Percentiles rank a stretch among this genome's conserved stretches.
These are phyloP conservation scores for Amiota communis DNA, from an alignment of 2,888 invertebrate genomes.

Conservation along the genomic window DNA sequence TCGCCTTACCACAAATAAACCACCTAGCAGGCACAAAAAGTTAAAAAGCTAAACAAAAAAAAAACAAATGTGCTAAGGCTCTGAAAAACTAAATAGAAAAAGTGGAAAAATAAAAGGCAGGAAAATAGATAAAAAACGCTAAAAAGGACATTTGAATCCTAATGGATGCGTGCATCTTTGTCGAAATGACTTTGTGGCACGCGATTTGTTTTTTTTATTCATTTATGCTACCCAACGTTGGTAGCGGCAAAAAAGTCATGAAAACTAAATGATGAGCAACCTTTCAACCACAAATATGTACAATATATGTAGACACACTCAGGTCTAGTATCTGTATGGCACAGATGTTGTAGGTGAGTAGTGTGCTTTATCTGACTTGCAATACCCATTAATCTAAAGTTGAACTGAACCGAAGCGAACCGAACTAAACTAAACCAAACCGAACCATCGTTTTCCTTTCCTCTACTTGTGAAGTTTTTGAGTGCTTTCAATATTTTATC, in stretches of 20 bases:
- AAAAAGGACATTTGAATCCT: conserved; percentile 60
- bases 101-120: conserved; percentile 31
- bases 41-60: conserved; percentile 58
- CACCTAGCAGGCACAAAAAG: conserved; percentile 26
- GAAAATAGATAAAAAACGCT: conserved; percentile 11
- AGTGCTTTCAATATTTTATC: conserved; percentile 61
- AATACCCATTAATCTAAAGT: conserved; percentile 28
- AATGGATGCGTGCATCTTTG: conserved; percentile 62
- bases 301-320: conserved; percentile 31
- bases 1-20: conserved; percentile 17
- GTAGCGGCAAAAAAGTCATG: neutral
- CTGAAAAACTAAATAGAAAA: conserved; percentile 37
- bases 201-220: conserved; percentile 47
- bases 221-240: neutral
- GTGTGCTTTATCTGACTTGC: conserved; percentile 44
- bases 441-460: conserved; percentile 11
- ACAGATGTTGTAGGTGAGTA: conserved; percentile 69
- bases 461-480: conserved; percentile 53
- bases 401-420: neutral
- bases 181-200: conserved; percentile 60
- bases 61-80: conserved; percentile 37
- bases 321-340: conserved; percentile 30
- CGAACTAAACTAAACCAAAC: neutral
- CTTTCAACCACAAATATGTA: conserved; percentile 36
- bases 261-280: conserved; percentile 22